Conservation (phyloP, 2,888 invertebrate species). For the Emesis castigata region DNA sequence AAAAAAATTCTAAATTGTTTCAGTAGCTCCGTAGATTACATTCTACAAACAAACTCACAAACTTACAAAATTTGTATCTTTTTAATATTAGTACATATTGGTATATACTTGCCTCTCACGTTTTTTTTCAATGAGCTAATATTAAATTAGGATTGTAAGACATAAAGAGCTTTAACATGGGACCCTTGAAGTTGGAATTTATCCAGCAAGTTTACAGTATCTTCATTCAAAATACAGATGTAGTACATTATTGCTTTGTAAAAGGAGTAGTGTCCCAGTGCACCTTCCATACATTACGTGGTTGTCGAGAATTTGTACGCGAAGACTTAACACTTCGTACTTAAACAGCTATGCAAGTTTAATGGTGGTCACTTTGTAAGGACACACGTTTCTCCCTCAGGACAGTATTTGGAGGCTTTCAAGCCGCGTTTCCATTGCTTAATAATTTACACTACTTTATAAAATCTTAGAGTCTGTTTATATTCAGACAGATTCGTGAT, state of each 20-base stretch:
- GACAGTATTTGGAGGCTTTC: conserved; percentile 77
- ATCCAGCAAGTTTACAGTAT: not conserved
- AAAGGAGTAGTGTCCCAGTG: conserved; percentile 24
- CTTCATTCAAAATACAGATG: not conserved
- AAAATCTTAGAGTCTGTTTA: too few relatives aligned
- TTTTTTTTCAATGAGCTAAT: too few relatives aligned
- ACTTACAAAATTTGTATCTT: too few relatives aligned
- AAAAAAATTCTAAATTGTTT: too few relatives aligned
- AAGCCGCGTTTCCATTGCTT: conserved; percentile 74
- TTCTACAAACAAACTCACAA: too few relatives aligned
- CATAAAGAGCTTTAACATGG: too few relatives aligned
- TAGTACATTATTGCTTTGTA: not conserved
- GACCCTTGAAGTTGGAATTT: too few relatives aligned
- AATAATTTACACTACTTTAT: not conserved
- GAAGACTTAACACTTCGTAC: conserved; percentile 51
- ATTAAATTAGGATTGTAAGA: too few relatives aligned
- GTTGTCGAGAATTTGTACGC: not conserved
- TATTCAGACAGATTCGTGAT: too few relatives aligned
- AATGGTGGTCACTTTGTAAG: conserved; percentile 85
- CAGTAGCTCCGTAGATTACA: too few relatives aligned
- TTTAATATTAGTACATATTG: too few relatives aligned
- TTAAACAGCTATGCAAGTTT: conserved; percentile 80
- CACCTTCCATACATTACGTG: conserved; percentile 2
- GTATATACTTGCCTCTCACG: too few relatives aligned
- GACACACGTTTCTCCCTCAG: conserved; percentile 77